Evolutionary conservation across 2,797 vertebrate species (phyloP).

Genomic region (Macropus fuliginosus): DNA sequence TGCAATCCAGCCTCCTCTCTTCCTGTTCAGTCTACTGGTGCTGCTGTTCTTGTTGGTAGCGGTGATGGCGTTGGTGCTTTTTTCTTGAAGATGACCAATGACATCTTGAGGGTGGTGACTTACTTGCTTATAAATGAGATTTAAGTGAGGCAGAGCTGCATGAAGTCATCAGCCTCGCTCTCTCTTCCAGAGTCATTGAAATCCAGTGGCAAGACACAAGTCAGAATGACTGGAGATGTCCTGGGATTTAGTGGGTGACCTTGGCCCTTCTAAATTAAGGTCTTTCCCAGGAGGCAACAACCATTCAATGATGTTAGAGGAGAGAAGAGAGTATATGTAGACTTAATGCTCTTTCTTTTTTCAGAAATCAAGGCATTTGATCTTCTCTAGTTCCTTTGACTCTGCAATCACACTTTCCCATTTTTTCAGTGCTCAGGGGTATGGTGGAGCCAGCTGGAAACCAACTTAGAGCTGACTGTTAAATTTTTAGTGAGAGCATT

Average conservation of each 20-base stretch:
- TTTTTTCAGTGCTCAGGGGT: neutral
- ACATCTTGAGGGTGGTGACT: neutral
- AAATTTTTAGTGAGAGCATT: neutral
- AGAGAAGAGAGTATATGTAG: neutral
- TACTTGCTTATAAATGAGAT: neutral
- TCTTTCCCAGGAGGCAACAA: neutral
- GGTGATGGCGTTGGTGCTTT: neutral
- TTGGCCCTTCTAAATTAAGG: neutral
- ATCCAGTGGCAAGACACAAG: neutral
- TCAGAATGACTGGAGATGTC: neutral
- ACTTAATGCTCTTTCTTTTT: neutral
- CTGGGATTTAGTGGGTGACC: neutral
- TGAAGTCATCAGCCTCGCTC: neutral
- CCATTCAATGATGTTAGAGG: neutral
- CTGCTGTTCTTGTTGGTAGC: neutral
- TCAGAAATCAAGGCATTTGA: neutral
- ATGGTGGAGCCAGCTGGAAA: neutral
- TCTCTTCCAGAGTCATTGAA: neutral
- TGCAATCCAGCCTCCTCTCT: neutral
- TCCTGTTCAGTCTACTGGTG: neutral
- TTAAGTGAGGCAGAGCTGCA: neutral
- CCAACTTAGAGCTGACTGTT: neutral
- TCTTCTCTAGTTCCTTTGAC: neutral
- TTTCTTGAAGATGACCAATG: neutral
- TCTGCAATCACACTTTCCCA: neutral